Conservation (phyloP, 2,113 vertebrate species). For the Boleophthalmus pectinirostris region DNA sequence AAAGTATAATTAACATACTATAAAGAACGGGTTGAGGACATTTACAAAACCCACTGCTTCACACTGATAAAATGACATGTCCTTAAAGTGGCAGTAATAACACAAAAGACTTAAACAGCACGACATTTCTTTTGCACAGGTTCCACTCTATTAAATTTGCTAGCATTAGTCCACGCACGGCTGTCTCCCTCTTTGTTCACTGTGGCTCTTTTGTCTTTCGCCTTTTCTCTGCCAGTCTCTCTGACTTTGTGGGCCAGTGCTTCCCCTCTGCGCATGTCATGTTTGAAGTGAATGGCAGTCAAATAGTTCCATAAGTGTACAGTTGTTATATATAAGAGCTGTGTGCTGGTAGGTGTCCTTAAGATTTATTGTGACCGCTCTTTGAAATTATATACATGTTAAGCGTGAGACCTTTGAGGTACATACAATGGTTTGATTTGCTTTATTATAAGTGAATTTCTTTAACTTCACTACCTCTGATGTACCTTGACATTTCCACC, state of each 20-base stretch:
- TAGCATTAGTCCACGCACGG: not conserved
- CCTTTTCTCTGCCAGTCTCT: not conserved
- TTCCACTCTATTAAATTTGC: slow-evolving; percentile 1
- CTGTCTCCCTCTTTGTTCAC: not conserved
- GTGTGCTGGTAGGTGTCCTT: slow-evolving; percentile 34
- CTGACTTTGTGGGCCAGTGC: not conserved
- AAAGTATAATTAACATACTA: not conserved
- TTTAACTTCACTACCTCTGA: slow-evolving; percentile 3
- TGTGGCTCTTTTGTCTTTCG: not conserved
- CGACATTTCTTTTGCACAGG: not conserved
- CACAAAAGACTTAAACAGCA: not conserved
- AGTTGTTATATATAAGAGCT: slow-evolving; percentile 30
- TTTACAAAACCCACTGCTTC: not conserved
- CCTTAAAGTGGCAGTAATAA: not conserved
- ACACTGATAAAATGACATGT: not conserved
- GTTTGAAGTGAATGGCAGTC: slow-evolving; percentile 48
- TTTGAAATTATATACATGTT: slow-evolving; percentile 34
- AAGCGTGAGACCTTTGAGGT: slow-evolving; percentile 11
- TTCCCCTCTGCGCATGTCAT: slow-evolving; percentile 40
- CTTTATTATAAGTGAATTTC: slow-evolving; percentile 7
- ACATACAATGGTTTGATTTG: slow-evolving; percentile 16
- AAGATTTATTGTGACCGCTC: slow-evolving; percentile 14
- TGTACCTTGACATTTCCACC: not conserved
- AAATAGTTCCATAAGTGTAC: slow-evolving; percentile 34
- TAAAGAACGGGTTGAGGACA: not conserved